These are phyloP conservation scores for Diarsia brunnea DNA, from an alignment of 2,888 invertebrate species.

Conservation along the genomic window DNA sequence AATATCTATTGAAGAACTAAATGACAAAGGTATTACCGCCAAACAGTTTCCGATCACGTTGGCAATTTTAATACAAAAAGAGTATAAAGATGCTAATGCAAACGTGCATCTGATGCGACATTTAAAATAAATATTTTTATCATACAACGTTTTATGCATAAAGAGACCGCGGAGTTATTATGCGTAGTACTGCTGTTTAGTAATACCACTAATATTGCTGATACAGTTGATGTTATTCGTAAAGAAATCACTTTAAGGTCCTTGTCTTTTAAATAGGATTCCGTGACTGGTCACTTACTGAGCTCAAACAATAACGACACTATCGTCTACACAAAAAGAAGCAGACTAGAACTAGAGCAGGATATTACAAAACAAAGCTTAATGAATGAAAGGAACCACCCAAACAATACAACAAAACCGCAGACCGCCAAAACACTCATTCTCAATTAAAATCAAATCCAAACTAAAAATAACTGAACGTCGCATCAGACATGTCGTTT, in stretches of 20 bases:
- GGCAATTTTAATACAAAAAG: constrained; percentile 68
- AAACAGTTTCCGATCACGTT: constrained; percentile 70
- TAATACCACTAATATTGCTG: background rate
- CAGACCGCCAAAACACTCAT: constrained; percentile 24
- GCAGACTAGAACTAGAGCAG: too few relatives aligned
- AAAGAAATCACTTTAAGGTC: background rate
- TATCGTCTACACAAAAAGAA: background rate
- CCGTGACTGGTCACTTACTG: background rate
- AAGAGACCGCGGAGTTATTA: constrained; percentile 5
- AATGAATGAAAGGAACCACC: constrained; percentile 24
- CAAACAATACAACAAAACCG: constrained; percentile 18
- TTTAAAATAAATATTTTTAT: constrained; percentile 28
- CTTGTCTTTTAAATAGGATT: background rate
- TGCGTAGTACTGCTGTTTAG: constrained; percentile 1
- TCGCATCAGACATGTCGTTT: constrained; percentile 62
- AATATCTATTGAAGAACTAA: constrained; percentile 69
- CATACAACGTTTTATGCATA: constrained; percentile 1
- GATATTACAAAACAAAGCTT: background rate
- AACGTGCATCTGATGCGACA: constrained; percentile 60
- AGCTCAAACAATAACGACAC: background rate
- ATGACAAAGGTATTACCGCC: constrained; percentile 70
- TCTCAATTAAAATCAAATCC: constrained; percentile 65
- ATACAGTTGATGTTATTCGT: background rate
- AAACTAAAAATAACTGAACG: constrained; percentile 58
- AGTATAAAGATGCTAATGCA: constrained; percentile 56